These are phyloP conservation scores for Porites lutea DNA, from an alignment of 64 coral and sea anemone genomes.

Conservation along the genomic window DNA sequence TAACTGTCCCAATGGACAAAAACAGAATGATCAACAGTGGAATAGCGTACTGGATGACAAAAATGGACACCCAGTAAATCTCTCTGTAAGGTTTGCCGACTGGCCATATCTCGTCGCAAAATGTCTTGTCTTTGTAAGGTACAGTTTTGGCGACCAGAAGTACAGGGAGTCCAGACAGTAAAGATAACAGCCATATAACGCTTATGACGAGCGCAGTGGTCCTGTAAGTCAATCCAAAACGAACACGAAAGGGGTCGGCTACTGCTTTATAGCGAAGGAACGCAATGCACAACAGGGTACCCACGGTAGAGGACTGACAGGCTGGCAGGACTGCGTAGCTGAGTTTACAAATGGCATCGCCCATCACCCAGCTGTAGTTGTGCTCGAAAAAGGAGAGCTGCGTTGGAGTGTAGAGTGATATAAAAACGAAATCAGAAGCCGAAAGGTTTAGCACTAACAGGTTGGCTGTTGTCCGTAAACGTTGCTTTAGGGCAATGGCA, in stretches of 20 bases:
- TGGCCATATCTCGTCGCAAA: constrained; percentile 68
- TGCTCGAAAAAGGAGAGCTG: constrained; percentile 33
- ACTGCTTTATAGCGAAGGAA: constrained; percentile 82
- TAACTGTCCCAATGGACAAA: constrained; percentile 63
- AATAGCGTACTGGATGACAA: constrained; percentile 82
- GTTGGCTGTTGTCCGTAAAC: constrained; percentile 1
- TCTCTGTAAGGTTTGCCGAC: constrained; percentile 50
- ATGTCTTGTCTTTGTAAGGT: constrained; percentile 24
- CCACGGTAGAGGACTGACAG: constrained; percentile 67
- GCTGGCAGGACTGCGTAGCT: constrained; percentile 72
- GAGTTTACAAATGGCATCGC: constrained; percentile 67
- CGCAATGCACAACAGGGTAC: constrained; percentile 76
- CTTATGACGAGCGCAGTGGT: constrained; percentile 61
- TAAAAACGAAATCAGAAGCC: constrained; percentile 1
- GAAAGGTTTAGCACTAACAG: constrained; percentile 11
- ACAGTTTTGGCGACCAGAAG: constrained; percentile 79
- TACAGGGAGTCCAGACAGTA: constrained; percentile 69
- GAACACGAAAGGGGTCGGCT: constrained; percentile 31
- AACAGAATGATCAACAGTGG: constrained; percentile 61
- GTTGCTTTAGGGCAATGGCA: not conserved
- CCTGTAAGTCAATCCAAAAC: constrained; percentile 50
- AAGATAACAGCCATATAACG: constrained; percentile 83
- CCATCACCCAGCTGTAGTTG: constrained; percentile 77
- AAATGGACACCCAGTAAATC: constrained; percentile 87
- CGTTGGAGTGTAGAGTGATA: constrained; percentile 9